Base-by-base conservation (phyloP, 2,888 invertebrate species). In the Argyra leucocephala region DNA sequence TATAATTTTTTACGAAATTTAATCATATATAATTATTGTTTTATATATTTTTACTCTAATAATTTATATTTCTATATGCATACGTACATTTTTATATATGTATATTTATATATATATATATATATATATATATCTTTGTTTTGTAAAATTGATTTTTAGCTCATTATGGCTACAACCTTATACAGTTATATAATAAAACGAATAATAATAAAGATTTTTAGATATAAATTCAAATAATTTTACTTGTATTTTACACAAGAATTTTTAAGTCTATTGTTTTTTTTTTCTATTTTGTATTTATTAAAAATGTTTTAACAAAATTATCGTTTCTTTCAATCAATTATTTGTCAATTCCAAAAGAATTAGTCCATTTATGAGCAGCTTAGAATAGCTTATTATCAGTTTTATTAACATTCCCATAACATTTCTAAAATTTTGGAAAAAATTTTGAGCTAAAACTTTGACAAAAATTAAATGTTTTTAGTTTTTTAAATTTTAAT, bases 291-390 rank as follows among this genome's bases (percentile, higher is more conserved):
- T n/a, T 26, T 61, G n/a, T 61, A 5, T 61, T 21, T 31, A 31
- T 31, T 31, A 7, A 31, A 31, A 31, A 31, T 7, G 10, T 7
- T 31, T 31, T 31, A 31, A 31, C 31, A 31, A 31, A 31, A 31
- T 5, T 31, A 31, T 7, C 3, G 12, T 4, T 24, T 63, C 60
- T 24, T 63, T 65, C 63, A 65, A 65, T 65, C 63, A 60, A 21
- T 18, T 48, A 48, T 48, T 57, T 57, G 60, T 65, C 65, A 65
- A 65, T 65, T 65, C 65, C 65, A 65, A 65, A 63, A 65, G 65
- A 65, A 63, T 65, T 31, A 65, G 65, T 65, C 65, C 65, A 48
- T 65, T 60, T 64, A 63, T 65, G 65, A 65, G 65, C 65, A 65
- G 65, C 65, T 63, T 61, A 61, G 61, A 48, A 15, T 5, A 10